A percentile compares a stretch with the other conserved stretches of the same genome.
These are phyloP conservation scores for Cantharis lateralis DNA, from an alignment of 2,888 invertebrate genomes.

Conservation along the genomic window DNA sequence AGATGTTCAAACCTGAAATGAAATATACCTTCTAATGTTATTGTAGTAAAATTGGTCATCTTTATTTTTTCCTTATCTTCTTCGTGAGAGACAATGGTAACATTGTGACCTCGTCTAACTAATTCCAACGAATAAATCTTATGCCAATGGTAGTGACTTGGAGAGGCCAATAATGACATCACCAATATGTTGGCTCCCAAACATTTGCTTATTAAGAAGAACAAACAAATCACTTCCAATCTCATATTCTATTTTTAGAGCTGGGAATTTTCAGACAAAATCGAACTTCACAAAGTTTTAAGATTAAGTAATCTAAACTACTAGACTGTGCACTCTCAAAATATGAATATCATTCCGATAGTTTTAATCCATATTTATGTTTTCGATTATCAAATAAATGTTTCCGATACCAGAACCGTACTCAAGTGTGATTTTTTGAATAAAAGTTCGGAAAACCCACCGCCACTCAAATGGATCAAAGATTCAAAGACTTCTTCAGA, in stretches of 20 bases:
- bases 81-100: conserved; percentile 20
- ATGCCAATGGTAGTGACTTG: conserved; percentile 29
- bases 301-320: too few species aligned
- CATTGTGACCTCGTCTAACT: conserved; percentile 16
- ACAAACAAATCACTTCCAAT: neutral
- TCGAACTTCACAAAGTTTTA: too few species aligned
- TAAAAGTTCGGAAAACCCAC: too few species aligned
- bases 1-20: neutral
- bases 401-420: too few species aligned
- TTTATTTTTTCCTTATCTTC: conserved; percentile 7
- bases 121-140: conserved; percentile 13
- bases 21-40: conserved; percentile 23
- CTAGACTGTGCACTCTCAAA: too few species aligned
- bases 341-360: too few species aligned
- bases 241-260: neutral
- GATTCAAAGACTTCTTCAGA: too few species aligned
- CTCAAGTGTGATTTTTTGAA: too few species aligned
- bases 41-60: conserved; percentile 17
- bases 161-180: conserved; percentile 14
- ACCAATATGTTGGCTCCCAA: conserved; percentile 21
- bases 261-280: too few species aligned
- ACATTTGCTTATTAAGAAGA: neutral
- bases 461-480: too few species aligned
- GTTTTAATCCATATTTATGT: too few species aligned
- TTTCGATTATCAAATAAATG: too few species aligned